Percentiles rank a stretch among this genome's conserved stretches.
Evolutionary conservation across 2,113 vertebrate genomes (phyloP).

Genomic region (Dolichotis patagonum): DNA sequence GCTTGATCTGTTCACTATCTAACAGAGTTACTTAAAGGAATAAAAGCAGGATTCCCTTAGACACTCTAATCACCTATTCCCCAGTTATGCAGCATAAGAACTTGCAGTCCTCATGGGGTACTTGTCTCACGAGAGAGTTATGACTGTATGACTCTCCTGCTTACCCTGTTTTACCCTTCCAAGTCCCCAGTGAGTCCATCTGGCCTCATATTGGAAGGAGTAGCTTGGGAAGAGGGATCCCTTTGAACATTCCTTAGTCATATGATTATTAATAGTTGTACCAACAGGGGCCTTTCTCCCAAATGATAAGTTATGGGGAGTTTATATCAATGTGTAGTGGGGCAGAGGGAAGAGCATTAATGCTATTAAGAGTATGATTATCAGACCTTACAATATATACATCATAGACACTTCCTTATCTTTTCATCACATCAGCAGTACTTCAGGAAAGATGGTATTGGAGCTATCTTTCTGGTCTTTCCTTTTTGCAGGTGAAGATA

Average conservation of each 20-base stretch:
- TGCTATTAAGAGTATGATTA: neutral
- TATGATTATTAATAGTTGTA: neutral
- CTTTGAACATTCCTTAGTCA: neutral
- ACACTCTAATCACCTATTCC: neutral
- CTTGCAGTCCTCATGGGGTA: neutral
- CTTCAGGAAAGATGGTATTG: neutral
- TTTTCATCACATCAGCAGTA: neutral
- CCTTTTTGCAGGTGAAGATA: neutral
- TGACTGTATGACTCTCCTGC: neutral
- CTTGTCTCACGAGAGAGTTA: neutral
- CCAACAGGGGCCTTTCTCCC: neutral
- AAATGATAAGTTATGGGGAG: neutral
- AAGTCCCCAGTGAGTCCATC: neutral
- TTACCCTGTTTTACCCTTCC: neutral
- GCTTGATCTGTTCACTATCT: neutral
- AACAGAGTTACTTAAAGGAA: neutral
- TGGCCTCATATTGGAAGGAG: neutral
- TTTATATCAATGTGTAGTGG: neutral
- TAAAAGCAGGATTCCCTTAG: neutral
- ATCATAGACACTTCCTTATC: neutral
- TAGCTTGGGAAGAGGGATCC: neutral
- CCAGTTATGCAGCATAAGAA: neutral
- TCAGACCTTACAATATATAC: neutral
- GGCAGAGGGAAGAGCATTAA: neutral
- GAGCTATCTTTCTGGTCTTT: neutral